phyloP scores from a whole-genome alignment of 1,140 invertebrate genomes.

The Scylla paramamosain region DNA sequence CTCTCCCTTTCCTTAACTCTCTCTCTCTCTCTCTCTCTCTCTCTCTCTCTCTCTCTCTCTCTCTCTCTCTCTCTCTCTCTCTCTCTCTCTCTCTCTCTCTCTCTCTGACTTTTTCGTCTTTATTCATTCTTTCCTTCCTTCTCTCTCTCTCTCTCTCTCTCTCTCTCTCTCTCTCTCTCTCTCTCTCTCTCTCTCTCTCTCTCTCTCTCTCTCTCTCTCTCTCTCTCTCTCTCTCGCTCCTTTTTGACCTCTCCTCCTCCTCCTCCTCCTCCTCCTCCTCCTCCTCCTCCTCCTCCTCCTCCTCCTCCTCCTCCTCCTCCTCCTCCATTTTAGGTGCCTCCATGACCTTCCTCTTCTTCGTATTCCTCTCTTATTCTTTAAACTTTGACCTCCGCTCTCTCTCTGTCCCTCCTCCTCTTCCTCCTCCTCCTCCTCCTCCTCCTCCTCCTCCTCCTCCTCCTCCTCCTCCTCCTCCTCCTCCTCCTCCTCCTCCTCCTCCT shows the following conservation, averaged over 20 bases:
- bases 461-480: too few species aligned
- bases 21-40: background rate
- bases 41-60: background rate
- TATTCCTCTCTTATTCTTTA: conserved; percentile 1
- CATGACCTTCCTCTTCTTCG: background rate
- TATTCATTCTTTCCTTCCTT: too few species aligned
- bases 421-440: too few species aligned
- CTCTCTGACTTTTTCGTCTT: background rate
- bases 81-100: background rate
- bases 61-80: background rate
- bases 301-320: background rate
- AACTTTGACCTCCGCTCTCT: background rate
- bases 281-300: background rate
- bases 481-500: too few species aligned
- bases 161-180: too few species aligned
- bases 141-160: background rate
- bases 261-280: background rate
- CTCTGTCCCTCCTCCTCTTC: too few species aligned
- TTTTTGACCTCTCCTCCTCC: too few species aligned
- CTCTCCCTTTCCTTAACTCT: background rate
- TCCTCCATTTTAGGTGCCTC: background rate
- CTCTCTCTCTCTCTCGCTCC: too few species aligned
- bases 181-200: too few species aligned
- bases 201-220: too few species aligned
- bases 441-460: too few species aligned